Conservation (phyloP, 2,888 invertebrate genomes). For the Thecocarcelia acutangulata region DNA sequence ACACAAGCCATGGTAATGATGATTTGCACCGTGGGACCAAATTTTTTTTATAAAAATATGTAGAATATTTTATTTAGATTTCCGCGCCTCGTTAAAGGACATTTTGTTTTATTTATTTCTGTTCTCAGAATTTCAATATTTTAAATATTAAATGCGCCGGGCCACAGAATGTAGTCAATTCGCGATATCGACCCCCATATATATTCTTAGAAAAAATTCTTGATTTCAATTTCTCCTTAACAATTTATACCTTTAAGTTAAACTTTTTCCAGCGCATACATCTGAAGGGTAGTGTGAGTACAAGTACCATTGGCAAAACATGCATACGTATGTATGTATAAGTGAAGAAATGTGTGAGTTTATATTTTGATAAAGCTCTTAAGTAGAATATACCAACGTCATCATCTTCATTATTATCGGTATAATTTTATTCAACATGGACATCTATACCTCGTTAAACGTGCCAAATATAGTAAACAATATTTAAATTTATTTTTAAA, state of each 20-base stretch:
- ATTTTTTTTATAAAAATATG: too few relatives aligned
- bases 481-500: neutral
- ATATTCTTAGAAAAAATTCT: too few relatives aligned
- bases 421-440: slow-evolving; percentile 35
- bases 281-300: slow-evolving; percentile 32
- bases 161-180: too few relatives aligned
- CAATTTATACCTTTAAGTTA: neutral
- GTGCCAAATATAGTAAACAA: neutral
- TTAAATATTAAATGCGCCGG: too few relatives aligned
- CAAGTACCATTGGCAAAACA: slow-evolving; percentile 12
- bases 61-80: too few relatives aligned
- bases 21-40: too few relatives aligned
- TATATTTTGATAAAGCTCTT: slow-evolving; percentile 52
- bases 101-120: too few relatives aligned
- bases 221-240: neutral
- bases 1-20: too few relatives aligned
- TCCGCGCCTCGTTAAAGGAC: too few relatives aligned
- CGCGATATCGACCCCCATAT: too few relatives aligned
- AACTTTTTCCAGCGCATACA: slow-evolving; percentile 6
- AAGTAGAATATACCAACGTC: slow-evolving; percentile 52
- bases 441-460: slow-evolving; percentile 8
- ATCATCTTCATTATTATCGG: slow-evolving; percentile 33
- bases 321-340: neutral
- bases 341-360: neutral
- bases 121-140: too few relatives aligned